Evolutionary conservation across 2,888 invertebrate species (phyloP).

Genomic region (Acrobasis consociella): DNA sequence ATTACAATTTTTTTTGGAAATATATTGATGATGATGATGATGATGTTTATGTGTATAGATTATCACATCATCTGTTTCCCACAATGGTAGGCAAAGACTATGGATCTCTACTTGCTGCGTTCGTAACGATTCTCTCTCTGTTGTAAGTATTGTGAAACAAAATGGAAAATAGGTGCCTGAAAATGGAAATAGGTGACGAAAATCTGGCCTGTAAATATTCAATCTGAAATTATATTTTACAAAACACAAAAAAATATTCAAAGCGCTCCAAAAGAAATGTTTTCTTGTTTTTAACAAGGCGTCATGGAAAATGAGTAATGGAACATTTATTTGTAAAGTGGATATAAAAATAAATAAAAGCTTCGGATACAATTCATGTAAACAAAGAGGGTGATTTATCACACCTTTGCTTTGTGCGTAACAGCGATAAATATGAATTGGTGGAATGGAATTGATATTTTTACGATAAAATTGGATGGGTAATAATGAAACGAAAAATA

Average conservation of each 20-base stretch:
- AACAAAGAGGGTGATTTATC: neutral
- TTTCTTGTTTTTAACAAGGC: neutral
- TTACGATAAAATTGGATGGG: no score
- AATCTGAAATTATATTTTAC: conserved; percentile 3
- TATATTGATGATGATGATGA: no score
- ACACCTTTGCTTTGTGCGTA: neutral
- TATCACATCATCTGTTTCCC: no score
- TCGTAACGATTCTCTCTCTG: neutral
- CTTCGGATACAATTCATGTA: neutral
- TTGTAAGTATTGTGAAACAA: neutral
- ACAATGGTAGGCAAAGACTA: no score
- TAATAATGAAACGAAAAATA: no score
- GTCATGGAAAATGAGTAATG: neutral
- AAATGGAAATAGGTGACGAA: no score
- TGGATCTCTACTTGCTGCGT: no score
- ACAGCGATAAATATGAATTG: neutral
- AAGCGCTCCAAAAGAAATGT: neutral
- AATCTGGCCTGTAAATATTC: neutral
- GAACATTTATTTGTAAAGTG: neutral
- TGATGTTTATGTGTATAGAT: no score
- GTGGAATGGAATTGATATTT: neutral
- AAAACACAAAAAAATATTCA: neutral
- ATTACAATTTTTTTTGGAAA: no score
- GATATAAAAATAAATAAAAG: neutral
- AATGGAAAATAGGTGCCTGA: neutral